phyloP scores from a whole-genome alignment of 1,140 invertebrate genomes.

The Laupala kohalensis region DNA sequence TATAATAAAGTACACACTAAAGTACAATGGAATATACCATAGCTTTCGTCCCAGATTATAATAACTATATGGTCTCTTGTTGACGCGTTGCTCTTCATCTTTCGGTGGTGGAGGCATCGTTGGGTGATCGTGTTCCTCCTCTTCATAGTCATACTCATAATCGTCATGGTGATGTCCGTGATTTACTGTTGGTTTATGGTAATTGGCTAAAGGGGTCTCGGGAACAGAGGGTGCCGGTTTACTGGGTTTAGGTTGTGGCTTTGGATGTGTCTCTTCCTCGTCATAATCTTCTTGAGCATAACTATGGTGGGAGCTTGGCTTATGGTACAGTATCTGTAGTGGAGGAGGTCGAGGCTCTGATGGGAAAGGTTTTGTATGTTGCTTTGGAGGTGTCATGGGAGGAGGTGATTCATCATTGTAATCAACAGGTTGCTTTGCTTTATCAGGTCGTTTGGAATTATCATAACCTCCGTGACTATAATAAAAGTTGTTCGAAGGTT shows the following conservation, averaged over 20 bases:
- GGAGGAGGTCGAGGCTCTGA: neutral
- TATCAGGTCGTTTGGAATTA: too few relatives aligned
- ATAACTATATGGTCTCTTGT: constrained; percentile 40
- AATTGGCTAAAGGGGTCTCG: neutral
- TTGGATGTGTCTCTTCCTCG: neutral
- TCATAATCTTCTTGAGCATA: neutral
- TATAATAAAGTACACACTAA: constrained; percentile 69
- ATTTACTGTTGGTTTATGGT: neutral
- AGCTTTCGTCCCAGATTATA: constrained; percentile 67
- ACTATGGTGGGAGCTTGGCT: neutral
- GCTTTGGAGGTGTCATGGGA: neutral
- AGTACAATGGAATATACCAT: constrained; percentile 70
- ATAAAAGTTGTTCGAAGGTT: too few relatives aligned
- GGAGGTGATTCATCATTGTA: neutral
- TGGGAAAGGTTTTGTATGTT: neutral
- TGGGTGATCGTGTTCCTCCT: neutral
- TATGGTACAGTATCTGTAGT: neutral
- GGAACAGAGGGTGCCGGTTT: neutral
- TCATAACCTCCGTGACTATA: too few relatives aligned
- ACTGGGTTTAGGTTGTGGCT: neutral
- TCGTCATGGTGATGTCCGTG: neutral
- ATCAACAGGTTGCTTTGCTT: neutral
- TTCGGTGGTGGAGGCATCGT: neutral
- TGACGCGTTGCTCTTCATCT: neutral
- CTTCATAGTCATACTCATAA: neutral